Evolutionary conservation across 2,113 vertebrate species (phyloP).

Genomic region (Meriones unguiculatus): DNA sequence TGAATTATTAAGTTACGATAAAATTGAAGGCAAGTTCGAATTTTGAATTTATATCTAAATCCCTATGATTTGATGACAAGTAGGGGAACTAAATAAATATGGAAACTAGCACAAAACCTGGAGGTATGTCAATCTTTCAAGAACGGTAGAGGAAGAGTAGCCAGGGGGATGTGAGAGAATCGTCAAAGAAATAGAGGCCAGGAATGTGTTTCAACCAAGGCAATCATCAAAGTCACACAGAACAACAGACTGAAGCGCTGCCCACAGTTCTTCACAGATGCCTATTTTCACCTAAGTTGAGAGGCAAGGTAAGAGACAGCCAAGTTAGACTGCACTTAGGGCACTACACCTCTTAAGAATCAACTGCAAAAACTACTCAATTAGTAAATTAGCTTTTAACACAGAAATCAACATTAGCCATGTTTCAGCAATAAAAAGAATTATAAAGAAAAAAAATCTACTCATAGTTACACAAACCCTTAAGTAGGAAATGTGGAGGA

Average conservation of each 20-base stretch:
- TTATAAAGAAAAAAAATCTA: background rate
- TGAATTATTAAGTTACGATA: background rate
- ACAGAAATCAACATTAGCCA: background rate
- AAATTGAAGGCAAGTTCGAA: background rate
- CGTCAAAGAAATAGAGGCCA: background rate
- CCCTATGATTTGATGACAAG: background rate
- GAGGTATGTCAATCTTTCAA: background rate
- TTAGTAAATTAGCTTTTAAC: background rate
- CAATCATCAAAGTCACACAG: background rate
- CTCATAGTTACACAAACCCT: background rate
- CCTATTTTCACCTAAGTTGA: background rate
- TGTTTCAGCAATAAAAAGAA: background rate
- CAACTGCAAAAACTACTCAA: background rate
- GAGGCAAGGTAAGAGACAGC: background rate
- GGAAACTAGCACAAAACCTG: background rate
- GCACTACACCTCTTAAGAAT: background rate
- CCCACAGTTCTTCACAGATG: accelerated
- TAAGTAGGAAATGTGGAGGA: background rate
- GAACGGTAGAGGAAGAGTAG: background rate
- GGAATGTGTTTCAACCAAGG: background rate
- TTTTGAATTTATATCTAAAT: constrained; percentile 17
- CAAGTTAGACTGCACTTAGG: background rate
- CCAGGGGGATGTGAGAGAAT: background rate
- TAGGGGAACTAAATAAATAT: background rate
- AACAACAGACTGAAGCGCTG: background rate